Percentiles rank a stretch among this genome's conserved stretches.
Conservation (phyloP, 2,888 invertebrate species). For the Glaucopsyche alexis region DNA sequence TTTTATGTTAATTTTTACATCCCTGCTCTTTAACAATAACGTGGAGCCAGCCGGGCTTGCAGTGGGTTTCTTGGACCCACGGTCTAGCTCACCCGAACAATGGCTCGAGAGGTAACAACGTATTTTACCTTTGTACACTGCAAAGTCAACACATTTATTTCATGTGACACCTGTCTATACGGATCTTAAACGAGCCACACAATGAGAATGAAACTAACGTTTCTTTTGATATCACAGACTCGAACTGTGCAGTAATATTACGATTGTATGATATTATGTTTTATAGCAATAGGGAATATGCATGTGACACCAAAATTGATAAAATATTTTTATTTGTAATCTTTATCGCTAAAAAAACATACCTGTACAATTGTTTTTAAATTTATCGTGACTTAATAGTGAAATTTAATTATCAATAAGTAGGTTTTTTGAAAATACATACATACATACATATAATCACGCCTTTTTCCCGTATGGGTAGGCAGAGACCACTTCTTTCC, state of each 20-base stretch:
- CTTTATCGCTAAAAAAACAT: no score
- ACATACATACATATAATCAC: no score
- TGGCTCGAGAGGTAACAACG: slow-evolving; percentile 20
- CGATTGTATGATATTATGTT: neutral
- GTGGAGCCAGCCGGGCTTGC: neutral
- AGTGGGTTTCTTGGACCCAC: slow-evolving; percentile 2
- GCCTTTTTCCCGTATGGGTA: no score
- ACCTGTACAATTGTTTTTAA: no score
- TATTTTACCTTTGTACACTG: neutral
- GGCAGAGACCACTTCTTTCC: no score
- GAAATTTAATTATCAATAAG: no score
- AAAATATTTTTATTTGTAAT: no score
- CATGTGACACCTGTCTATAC: slow-evolving; percentile 22
- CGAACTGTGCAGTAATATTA: neutral
- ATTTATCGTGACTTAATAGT: no score
- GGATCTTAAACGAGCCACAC: neutral
- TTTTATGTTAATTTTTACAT: slow-evolving; percentile 12
- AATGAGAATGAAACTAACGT: neutral
- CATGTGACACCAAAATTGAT: no score
- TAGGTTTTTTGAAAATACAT: no score
- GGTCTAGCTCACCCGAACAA: slow-evolving; percentile 16
- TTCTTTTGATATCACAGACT: slow-evolving; percentile 4
- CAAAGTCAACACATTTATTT: slow-evolving; percentile 11
- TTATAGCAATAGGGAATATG: no score
- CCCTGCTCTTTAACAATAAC: slow-evolving; percentile 2